Evolutionary conservation across 2,888 invertebrate genomes (phyloP), one percentile per base, ranked within the genome.

Genomic region (Suillia variegata): DNA sequence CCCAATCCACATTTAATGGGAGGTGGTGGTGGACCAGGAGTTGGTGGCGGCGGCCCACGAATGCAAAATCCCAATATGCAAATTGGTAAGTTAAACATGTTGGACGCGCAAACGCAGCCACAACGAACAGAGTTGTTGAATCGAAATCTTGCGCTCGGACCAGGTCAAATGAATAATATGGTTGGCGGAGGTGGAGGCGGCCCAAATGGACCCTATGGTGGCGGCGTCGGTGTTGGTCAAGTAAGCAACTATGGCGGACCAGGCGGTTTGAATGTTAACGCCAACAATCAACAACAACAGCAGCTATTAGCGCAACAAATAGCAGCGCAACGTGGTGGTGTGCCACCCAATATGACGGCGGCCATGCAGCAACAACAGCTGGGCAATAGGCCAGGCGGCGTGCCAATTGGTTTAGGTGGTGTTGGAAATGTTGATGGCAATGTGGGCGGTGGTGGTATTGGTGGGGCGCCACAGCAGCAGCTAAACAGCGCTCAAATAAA

Each of bases 381-480:
- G n/a, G 83, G 70, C 70, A 73, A 83, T 79, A 65, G 84, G 70
- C 70, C 84, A 73, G 69, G 81, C 65, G 69, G 81, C 65, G 69
- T 87, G 83, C 73, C 85, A 81, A 68, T 87, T 84, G 77, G 85
- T 81, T 58, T 83, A 80, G 63, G 85, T 82, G 68, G 85, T 80
- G 67, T 84, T 83, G 54, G 87, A 62, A 87, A 56, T 50, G n/a
- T n/a, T n/a, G 88, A 87, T 64, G 85, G 85, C 54, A 87, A 87
- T 53, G 87, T 86, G 69, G 87, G 87, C 58, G 85, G 86, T 53
- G 87, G 88, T 45, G 87, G 89, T 20, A 68, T 67, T 80, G 88
- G 89, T 4, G 72, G 86, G 63, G 68, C 72, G 3, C 78, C 75
- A 59, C 75, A 73, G 76, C 88, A 90, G 21, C 91, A 90, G 73